These are phyloP conservation scores for Leptopilina boulardi DNA, from an alignment of 1,140 invertebrate species.

Conservation along the genomic window DNA sequence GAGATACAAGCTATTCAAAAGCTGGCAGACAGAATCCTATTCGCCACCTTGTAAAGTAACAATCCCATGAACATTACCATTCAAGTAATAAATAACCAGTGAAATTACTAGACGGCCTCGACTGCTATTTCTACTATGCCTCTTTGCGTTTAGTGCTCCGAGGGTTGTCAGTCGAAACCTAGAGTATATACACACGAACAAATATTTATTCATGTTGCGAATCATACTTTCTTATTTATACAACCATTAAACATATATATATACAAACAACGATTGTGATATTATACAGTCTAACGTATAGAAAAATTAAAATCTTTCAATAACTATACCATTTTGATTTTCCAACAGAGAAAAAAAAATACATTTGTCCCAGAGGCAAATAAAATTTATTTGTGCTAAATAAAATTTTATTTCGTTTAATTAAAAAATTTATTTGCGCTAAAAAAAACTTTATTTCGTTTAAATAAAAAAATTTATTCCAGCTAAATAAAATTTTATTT, in stretches of 20 bases:
- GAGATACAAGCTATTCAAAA: not conserved
- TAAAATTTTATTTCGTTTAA: too few relatives aligned
- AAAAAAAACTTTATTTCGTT: too few relatives aligned
- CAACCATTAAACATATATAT: not conserved
- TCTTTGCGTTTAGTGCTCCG: constrained; percentile 56
- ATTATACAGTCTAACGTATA: too few relatives aligned
- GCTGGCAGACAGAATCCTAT: constrained; percentile 13
- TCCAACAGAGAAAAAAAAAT: too few relatives aligned
- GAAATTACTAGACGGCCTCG: constrained; percentile 59
- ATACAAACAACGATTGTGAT: too few relatives aligned
- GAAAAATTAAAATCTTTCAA: too few relatives aligned
- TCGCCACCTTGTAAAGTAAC: constrained; percentile 53
- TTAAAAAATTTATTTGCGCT: too few relatives aligned
- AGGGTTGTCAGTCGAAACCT: constrained; percentile 53
- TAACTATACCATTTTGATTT: too few relatives aligned
- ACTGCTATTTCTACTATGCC: constrained; percentile 45
- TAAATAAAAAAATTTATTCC: too few relatives aligned
- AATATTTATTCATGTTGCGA: constrained; percentile 18
- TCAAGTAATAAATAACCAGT: constrained; percentile 62
- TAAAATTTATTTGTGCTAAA: too few relatives aligned
- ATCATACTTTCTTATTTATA: not conserved
- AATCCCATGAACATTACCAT: constrained; percentile 60
- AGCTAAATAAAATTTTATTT: too few relatives aligned
- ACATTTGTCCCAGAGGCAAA: too few relatives aligned
- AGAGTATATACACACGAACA: not conserved